Base-by-base conservation (phyloP, 2,888 invertebrate genomes). In the Agonopterix heracliana region DNA sequence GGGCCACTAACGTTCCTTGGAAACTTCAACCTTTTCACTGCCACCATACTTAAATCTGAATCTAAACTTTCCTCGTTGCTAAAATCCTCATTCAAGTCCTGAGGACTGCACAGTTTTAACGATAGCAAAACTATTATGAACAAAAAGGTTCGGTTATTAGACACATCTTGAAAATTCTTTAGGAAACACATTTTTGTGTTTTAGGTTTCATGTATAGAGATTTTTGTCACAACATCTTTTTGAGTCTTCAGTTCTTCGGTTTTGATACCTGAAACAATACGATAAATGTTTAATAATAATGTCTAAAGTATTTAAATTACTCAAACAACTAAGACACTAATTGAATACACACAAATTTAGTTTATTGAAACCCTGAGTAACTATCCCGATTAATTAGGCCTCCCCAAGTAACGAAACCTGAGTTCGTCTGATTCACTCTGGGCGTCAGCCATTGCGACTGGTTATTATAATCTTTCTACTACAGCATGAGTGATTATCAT, bases 71-170 rank as follows among this genome's bases (percentile, higher is more conserved):
- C 87, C 55, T 87, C 87, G 52, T 78, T 85, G 53, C 72, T 68
- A 60, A 87, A 82, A 48, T 85, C 85, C 50, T 85, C 87, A 53
- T 72, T 86, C 50, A 88, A 63, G 60, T 86, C 83, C 54, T 87
- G 87, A 52, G 87, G 87, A 64, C 80, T 80, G 56, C 87, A 85
- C 66, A 87, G 70, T 72, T 86, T 84, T 52, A 88, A 60, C 8
- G 81, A 85, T 53, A 85, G 61, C 47, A 88, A 58, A 59, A 86
- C 79, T 68, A 84, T 80, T 58, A 88, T 79, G 61, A 87, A 81
- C 53, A 86, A 59, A 57, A 83, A 74, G 67, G 84, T 85, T 71
- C 85, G 78, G 26, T 26, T 81, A 58, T 71, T 78, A 45, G 75
- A 68, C 54, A 79, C 68, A 55, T 81, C 73, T 61, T 78, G 70